Evolutionary conservation across 2,797 vertebrate genomes (phyloP).

Genomic region (Sebastes nivosus): DNA sequence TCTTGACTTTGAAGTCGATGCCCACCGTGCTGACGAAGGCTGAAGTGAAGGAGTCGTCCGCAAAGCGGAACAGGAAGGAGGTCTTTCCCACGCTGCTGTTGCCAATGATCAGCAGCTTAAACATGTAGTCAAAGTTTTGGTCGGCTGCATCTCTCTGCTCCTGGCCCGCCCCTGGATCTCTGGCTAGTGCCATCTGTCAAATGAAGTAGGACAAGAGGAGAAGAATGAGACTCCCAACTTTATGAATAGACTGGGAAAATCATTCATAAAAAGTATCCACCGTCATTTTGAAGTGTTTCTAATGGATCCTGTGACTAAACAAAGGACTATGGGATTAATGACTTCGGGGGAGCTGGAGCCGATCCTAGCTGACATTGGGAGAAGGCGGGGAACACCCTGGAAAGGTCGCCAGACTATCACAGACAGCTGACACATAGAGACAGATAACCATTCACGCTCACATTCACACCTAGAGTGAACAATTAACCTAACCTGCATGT

Average conservation of each 20-base stretch:
- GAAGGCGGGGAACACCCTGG: too few species aligned
- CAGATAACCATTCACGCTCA: too few species aligned
- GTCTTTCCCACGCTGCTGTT: conserved; percentile 95
- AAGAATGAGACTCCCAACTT: background rate
- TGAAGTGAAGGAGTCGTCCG: conserved; percentile 91
- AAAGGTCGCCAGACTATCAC: too few species aligned
- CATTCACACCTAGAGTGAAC: too few species aligned
- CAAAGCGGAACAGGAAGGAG: conserved; percentile 92
- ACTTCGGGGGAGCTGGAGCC: too few species aligned
- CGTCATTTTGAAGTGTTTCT: background rate
- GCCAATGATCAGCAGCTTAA: conserved; percentile 91
- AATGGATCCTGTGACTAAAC: background rate
- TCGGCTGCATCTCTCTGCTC: conserved; percentile 86
- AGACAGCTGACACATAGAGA: too few species aligned
- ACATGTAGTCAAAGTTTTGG: conserved; percentile 96
- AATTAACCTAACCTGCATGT: too few species aligned
- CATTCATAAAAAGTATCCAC: background rate
- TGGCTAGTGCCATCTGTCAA: conserved; percentile 86
- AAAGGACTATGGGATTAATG: background rate
- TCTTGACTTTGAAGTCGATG: conserved; percentile 96
- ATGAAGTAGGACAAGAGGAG: background rate
- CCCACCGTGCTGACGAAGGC: conserved; percentile 94
- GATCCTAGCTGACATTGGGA: too few species aligned
- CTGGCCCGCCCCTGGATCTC: conserved; percentile 69
- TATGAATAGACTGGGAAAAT: background rate